Conservation (phyloP, 2,797 vertebrate genomes). For the Lutjanus campechanus region DNA sequence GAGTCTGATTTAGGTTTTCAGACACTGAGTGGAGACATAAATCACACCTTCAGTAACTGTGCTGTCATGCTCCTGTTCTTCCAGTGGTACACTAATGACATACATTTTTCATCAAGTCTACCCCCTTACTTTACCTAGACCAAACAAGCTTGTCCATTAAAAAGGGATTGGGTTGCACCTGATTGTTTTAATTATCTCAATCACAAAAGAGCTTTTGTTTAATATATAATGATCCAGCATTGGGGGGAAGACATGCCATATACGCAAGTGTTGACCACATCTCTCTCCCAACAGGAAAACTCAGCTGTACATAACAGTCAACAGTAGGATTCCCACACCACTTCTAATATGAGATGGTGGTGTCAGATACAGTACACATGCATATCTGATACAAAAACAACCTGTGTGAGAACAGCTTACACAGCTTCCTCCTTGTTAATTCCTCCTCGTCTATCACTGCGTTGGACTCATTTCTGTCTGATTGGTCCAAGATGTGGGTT, state of each 20-base stretch:
- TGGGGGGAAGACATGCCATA: neutral
- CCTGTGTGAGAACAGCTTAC: constrained; percentile 59
- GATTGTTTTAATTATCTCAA: constrained; percentile 22
- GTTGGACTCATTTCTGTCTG: constrained; percentile 56
- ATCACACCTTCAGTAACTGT: constrained; percentile 16
- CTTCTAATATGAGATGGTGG: neutral
- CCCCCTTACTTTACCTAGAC: neutral
- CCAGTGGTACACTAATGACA: neutral
- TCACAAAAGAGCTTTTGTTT: constrained; percentile 43
- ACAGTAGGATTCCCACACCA: neutral
- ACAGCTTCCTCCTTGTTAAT: constrained; percentile 48
- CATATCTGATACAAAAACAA: neutral
- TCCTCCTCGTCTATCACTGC: constrained; percentile 51
- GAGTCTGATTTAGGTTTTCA: constrained; percentile 57
- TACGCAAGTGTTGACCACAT: neutral
- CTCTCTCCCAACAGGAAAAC: neutral
- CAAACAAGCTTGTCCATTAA: constrained; percentile 11
- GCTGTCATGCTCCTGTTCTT: neutral
- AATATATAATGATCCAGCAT: constrained; percentile 44
- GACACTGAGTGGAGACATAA: constrained; percentile 76
- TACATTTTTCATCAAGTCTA: constrained; percentile 40
- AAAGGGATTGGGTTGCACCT: constrained; percentile 25
- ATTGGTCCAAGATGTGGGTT: constrained; percentile 50
- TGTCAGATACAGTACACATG: neutral
- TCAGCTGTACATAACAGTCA: neutral